Conservation (phyloP, 2,113 vertebrate genomes). For the Notechis scutatus region DNA sequence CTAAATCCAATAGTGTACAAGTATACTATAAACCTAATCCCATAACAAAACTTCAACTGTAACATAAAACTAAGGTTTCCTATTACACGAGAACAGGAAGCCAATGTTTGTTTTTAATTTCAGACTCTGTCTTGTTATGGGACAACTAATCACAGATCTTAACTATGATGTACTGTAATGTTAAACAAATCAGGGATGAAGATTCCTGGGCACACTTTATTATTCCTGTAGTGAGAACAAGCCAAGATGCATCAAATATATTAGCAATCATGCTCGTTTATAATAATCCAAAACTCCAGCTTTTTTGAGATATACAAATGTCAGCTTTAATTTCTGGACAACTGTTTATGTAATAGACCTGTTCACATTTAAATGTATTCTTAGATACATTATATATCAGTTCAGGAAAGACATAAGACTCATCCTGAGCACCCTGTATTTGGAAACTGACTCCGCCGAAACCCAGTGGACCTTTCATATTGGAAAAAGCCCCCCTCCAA, state of each 20-base stretch:
- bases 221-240: not conserved
- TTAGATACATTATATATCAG: not conserved
- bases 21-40: not conserved
- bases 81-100: not conserved
- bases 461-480: not conserved
- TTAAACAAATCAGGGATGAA: not conserved
- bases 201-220: not conserved
- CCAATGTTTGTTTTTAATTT: not conserved
- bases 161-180: not conserved
- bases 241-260: not conserved
- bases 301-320: not conserved
- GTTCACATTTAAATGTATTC: not conserved
- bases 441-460: not conserved
- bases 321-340: not conserved
- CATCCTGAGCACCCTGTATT: not conserved
- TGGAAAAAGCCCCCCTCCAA: not conserved
- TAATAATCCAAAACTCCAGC: not conserved
- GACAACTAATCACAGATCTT: not conserved
- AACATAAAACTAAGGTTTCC: not conserved
- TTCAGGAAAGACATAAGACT: not conserved
- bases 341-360: not conserved
- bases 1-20: not conserved
- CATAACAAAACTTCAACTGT: not conserved
- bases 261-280: not conserved
- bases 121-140: not conserved